Base-by-base conservation (phyloP, 2,113 vertebrate genomes). In the Sula dactylatra region DNA sequence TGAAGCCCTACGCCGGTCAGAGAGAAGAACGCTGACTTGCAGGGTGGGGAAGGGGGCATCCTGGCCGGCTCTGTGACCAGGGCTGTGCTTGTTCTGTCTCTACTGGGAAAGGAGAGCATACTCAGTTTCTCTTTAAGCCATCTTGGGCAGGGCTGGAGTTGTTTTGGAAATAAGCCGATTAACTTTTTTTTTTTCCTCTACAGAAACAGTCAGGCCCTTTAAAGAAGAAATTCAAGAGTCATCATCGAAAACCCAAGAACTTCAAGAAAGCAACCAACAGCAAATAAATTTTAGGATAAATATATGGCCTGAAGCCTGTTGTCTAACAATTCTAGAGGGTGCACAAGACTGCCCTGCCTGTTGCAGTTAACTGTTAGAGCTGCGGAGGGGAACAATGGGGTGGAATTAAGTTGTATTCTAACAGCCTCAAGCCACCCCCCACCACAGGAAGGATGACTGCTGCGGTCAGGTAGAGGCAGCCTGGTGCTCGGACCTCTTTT, bases 141-240 rank as follows among this genome's bases (percentile, higher is more conserved):
- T 6, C 34, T 59, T 12, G 29, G 14, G 54, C 61, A 84, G 47
- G 73, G 47, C 47, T 88, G 69, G 20, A 55, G 40, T 25, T 61
- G 49, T 15, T 62, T 66, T 84, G 31, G 50, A 72, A 94, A 74
- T 54, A 55, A 81, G 18, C 70, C 54, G 16, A 88, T 78, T 15
- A 59, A 52, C 10, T 20, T 25, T 89, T 25, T 36, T 17, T 36
- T 7, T 45, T 17, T 15, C 42, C 12, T 45, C 72, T 25, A 32
- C 94, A 98, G 98, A 97, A 95, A 70, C 97, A 97, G 93, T 18
- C 45, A 27, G 91, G 95, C 11, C 82, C 95, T 1, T 49, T 89
- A 50, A 97, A 83, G 91, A 98, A 98, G 95, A 98, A 97, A 91
- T 89, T 97, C 67, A 97, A 89, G 77, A 95, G 70, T 40, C 82